A percentile compares a stretch with the other conserved stretches of the same genome.
Conservation (phyloP, 2,888 invertebrate genomes). For the Laothoe populi region DNA sequence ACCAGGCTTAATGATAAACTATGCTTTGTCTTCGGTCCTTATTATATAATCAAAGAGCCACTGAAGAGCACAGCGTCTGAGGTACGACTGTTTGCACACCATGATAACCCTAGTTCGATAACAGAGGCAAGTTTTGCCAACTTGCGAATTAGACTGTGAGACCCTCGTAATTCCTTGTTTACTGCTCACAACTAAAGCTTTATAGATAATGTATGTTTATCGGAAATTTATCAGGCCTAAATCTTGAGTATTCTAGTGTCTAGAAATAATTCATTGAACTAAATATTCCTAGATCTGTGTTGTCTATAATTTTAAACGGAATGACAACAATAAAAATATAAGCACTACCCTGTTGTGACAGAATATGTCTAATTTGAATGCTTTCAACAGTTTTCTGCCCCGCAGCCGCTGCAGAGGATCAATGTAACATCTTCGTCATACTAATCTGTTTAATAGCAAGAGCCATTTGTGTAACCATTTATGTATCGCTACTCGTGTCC, state of each 20-base stretch:
- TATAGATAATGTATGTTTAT: no score
- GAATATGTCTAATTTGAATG: no score
- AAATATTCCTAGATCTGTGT: no score
- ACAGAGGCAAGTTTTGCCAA: slow-evolving; percentile 8
- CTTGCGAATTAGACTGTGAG: neutral
- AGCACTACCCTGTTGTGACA: no score
- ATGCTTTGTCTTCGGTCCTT: slow-evolving; percentile 27
- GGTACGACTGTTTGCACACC: neutral
- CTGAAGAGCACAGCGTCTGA: neutral
- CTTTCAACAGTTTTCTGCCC: neutral
- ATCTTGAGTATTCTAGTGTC: no score
- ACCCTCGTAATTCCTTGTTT: no score
- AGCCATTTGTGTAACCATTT: slow-evolving; percentile 50
- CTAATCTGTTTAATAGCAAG: slow-evolving; percentile 15
- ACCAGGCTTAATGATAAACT: slow-evolving; percentile 17
- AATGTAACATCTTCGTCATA: neutral
- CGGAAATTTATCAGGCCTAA: no score
- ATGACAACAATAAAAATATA: no score
- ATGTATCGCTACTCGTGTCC: slow-evolving; percentile 48
- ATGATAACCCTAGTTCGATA: slow-evolving; percentile 6
- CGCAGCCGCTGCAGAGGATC: no score
- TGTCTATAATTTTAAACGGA: no score
- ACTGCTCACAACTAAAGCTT: no score
- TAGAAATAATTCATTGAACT: no score
- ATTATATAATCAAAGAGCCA: slow-evolving; percentile 22